phyloP scores from a whole-genome alignment of 2,888 invertebrate species.

The Hirtodrosophila duncani region DNA sequence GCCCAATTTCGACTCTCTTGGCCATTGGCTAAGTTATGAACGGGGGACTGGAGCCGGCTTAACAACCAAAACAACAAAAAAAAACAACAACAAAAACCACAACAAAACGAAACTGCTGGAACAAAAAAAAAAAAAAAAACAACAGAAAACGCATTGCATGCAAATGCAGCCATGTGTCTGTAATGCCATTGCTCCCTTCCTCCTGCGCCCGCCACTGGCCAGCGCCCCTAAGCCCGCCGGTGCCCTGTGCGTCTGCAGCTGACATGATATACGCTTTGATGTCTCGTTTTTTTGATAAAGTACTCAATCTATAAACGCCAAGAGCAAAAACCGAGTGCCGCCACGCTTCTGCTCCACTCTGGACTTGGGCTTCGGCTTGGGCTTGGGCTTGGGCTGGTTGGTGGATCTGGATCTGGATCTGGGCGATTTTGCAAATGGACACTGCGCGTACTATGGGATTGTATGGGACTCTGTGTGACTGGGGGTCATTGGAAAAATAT shows the following conservation, averaged over 20 bases:
- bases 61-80: background rate
- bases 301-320: constrained; percentile 72
- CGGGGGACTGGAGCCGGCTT: background rate
- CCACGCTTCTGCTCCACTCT: too few relatives aligned
- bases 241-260: constrained; percentile 46
- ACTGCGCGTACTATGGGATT: too few relatives aligned
- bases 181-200: constrained; percentile 1
- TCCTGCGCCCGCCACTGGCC: background rate
- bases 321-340: constrained; percentile 50
- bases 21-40: constrained; percentile 64
- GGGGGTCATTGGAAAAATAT: constrained; percentile 61
- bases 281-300: constrained; percentile 71
- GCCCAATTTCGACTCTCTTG: constrained; percentile 28
- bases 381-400: too few relatives aligned
- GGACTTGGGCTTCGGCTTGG: too few relatives aligned
- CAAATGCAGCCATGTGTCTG: constrained; percentile 24
- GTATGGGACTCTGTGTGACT: too few relatives aligned
- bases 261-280: constrained; percentile 70
- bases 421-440: too few relatives aligned
- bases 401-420: too few relatives aligned
- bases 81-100: constrained; percentile 6
- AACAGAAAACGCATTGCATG: constrained; percentile 24
- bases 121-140: background rate
- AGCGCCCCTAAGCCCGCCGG: background rate
- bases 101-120: too few relatives aligned